Evolutionary conservation across 2,113 vertebrate species (phyloP).

Genomic region (Suricata suricatta): DNA sequence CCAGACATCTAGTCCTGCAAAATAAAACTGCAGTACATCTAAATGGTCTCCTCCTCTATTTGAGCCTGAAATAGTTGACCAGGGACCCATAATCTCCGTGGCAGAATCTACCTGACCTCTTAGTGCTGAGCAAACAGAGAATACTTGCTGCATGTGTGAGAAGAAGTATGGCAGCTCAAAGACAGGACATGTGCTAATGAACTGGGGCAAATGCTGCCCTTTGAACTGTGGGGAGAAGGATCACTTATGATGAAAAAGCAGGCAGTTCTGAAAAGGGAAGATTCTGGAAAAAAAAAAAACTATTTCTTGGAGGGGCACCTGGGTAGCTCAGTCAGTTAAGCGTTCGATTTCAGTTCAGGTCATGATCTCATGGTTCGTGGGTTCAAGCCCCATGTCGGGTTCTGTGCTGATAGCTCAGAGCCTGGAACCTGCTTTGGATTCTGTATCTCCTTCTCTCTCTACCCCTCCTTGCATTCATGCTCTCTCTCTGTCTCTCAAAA

Average conservation of each 20-base stretch:
- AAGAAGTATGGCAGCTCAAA: background rate
- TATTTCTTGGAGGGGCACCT: background rate
- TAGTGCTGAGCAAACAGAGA: background rate
- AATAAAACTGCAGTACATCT: background rate
- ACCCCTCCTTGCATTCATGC: too few species aligned
- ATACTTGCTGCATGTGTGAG: background rate
- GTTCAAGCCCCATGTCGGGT: too few species aligned
- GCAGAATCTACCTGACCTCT: background rate
- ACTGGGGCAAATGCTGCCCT: background rate
- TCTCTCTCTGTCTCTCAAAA: too few species aligned
- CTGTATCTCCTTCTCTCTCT: too few species aligned
- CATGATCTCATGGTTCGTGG: too few species aligned
- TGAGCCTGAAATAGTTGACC: slow-evolving; percentile 34
- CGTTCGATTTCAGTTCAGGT: too few species aligned
- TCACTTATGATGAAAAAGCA: background rate
- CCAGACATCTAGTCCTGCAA: background rate
- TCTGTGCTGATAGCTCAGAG: too few species aligned
- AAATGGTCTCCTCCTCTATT: slow-evolving; percentile 9
- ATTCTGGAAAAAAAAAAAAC: background rate
- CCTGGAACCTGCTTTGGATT: too few species aligned
- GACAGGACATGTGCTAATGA: background rate
- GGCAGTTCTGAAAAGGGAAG: background rate
- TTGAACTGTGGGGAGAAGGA: background rate
- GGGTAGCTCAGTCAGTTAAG: too few species aligned
- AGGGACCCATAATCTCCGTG: background rate